These are phyloP conservation scores for Athripsodes cinereus DNA, from an alignment of 2,888 invertebrate species.

Conservation along the genomic window DNA sequence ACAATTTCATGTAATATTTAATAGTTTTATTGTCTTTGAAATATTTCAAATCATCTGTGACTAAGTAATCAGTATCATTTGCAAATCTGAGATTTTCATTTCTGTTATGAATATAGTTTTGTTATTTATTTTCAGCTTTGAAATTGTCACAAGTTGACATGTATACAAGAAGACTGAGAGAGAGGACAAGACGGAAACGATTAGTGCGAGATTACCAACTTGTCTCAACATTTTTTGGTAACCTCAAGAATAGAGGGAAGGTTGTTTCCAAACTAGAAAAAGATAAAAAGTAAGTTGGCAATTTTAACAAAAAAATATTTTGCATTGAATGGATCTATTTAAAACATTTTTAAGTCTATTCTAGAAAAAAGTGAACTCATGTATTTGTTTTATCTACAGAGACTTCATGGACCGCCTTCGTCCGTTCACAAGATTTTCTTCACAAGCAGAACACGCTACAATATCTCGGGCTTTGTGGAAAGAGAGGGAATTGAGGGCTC, in stretches of 20 bases:
- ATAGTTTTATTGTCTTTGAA: too few relatives aligned
- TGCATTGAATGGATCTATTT: too few relatives aligned
- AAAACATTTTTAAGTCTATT: too few relatives aligned
- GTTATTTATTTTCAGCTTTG: conserved; percentile 53
- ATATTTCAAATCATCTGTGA: too few relatives aligned
- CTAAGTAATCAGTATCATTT: too few relatives aligned
- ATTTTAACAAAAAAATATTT: too few relatives aligned
- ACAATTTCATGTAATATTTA: too few relatives aligned
- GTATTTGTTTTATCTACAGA: conserved; percentile 44
- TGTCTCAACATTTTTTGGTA: conserved; percentile 77
- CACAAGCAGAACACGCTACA: conserved; percentile 76
- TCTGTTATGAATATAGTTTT: background rate
- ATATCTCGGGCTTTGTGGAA: conserved; percentile 72
- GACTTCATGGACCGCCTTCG: conserved; percentile 79
- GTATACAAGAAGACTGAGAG: conserved; percentile 76
- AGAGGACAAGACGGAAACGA: conserved; percentile 82
- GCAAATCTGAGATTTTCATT: background rate
- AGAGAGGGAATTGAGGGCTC: conserved; percentile 76
- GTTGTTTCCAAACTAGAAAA: conserved; percentile 61
- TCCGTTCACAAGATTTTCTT: conserved; percentile 83
- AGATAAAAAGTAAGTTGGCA: conserved; percentile 71
- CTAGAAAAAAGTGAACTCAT: too few relatives aligned
- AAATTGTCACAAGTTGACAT: conserved; percentile 91
- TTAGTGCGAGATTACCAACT: conserved; percentile 87
- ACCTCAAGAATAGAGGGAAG: conserved; percentile 52